Conservation (phyloP, 2,113 vertebrate species). For the Rana temporaria region DNA sequence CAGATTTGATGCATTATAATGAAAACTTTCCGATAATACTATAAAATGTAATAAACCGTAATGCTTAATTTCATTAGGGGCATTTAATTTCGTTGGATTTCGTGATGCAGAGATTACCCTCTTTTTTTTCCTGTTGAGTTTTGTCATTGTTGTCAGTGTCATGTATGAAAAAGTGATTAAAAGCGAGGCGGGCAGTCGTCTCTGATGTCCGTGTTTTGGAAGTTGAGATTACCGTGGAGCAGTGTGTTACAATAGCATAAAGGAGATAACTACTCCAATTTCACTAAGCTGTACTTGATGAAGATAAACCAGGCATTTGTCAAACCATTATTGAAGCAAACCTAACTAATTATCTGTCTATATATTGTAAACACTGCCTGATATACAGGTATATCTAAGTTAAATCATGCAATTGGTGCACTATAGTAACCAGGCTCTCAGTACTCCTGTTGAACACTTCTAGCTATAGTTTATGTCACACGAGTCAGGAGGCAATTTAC, state of each 20-base stretch:
- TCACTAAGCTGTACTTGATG: slow-evolving; percentile 63
- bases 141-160: slow-evolving; percentile 61
- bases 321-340: slow-evolving; percentile 67
- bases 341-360: slow-evolving; percentile 64
- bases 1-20: slow-evolving; percentile 81
- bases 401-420: too few relatives aligned
- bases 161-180: slow-evolving; percentile 47
- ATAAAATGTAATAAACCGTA: slow-evolving; percentile 78
- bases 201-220: slow-evolving; percentile 55
- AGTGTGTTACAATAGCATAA: slow-evolving; percentile 64
- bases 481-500: too few relatives aligned
- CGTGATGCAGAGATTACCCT: slow-evolving; percentile 65
- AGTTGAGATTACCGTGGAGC: slow-evolving; percentile 63
- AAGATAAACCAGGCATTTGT: slow-evolving; percentile 65
- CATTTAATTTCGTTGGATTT: slow-evolving; percentile 68
- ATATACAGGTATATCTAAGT: too few relatives aligned
- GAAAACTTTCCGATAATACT: slow-evolving; percentile 83
- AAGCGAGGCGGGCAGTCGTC: slow-evolving; percentile 46
- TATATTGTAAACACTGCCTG: too few relatives aligned
- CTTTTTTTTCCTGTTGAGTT: slow-evolving; percentile 61
- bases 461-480: too few relatives aligned
- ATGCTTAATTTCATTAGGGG: slow-evolving; percentile 81
- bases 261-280: slow-evolving; percentile 64
- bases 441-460: too few relatives aligned
- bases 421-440: too few relatives aligned